phyloP scores from a whole-genome alignment of 1,140 invertebrate genomes.

The Tachypleus tridentatus region DNA sequence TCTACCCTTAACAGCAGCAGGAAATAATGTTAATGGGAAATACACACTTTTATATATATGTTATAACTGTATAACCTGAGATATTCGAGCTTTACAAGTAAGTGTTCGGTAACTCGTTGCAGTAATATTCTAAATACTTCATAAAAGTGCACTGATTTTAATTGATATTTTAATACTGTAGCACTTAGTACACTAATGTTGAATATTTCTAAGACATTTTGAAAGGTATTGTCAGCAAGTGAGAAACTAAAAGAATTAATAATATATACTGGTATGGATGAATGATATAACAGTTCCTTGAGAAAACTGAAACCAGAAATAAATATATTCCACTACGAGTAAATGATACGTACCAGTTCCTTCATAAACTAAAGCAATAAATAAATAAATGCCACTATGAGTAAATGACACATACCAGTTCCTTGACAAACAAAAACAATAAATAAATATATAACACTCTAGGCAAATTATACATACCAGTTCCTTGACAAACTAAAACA shows the following conservation, averaged over 20 bases:
- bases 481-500: background rate
- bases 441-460: background rate
- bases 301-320: constrained; percentile 45
- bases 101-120: background rate
- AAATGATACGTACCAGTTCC: background rate
- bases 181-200: background rate
- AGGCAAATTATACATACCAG: background rate
- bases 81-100: background rate
- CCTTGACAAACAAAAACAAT: constrained; percentile 46
- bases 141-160: background rate
- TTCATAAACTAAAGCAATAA: background rate
- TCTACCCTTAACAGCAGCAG: constrained; percentile 9
- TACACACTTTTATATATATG: background rate
- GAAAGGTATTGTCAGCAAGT: background rate
- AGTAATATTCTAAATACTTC: background rate
- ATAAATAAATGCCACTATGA: background rate
- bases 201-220: background rate
- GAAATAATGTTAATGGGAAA: background rate
- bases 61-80: background rate
- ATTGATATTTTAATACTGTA: background rate
- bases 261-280: background rate
- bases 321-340: background rate
- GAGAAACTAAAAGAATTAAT: background rate
- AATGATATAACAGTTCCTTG: constrained; percentile 14
- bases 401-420: constrained; percentile 12